phyloP scores from a whole-genome alignment of 2,797 vertebrate species.

The Oophaga sylvatica region DNA sequence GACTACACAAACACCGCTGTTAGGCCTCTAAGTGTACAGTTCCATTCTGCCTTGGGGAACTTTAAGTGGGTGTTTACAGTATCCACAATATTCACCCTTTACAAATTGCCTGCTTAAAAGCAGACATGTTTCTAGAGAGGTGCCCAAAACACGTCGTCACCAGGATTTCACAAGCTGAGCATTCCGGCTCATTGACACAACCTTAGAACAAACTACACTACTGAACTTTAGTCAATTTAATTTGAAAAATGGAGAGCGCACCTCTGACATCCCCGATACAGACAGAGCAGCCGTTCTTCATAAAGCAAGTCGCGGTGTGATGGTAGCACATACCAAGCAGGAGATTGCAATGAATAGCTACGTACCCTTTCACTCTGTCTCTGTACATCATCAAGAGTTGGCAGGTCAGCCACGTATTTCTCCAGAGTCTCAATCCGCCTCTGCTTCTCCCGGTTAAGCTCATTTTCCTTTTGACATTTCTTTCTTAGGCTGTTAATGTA shows the following conservation, averaged over 20 bases:
- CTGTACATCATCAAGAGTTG: slow-evolving; percentile 88
- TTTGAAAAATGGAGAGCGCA: not conserved
- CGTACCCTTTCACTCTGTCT: slow-evolving; percentile 86
- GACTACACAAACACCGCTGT: too few species aligned
- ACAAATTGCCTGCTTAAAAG: not conserved
- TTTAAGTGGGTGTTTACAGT: too few species aligned
- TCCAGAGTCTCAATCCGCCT: slow-evolving; percentile 94
- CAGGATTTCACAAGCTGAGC: not conserved
- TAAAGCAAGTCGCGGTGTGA: not conserved
- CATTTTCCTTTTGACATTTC: slow-evolving; percentile 89
- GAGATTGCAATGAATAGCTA: not conserved
- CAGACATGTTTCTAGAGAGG: not conserved
- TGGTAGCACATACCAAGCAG: not conserved
- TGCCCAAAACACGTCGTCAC: not conserved
- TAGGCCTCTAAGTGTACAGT: too few species aligned
- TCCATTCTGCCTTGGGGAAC: too few species aligned
- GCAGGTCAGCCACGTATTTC: slow-evolving; percentile 92
- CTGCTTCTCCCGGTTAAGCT: slow-evolving; percentile 91
- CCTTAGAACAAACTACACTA: not conserved
- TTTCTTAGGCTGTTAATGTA: slow-evolving; percentile 95
- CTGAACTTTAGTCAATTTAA: not conserved
- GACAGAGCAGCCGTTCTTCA: not conserved
- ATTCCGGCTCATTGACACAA: not conserved
- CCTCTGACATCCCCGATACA: not conserved
- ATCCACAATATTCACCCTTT: too few species aligned